Conservation (phyloP, 1,140 invertebrate species). For the Zaprionus capensis region DNA sequence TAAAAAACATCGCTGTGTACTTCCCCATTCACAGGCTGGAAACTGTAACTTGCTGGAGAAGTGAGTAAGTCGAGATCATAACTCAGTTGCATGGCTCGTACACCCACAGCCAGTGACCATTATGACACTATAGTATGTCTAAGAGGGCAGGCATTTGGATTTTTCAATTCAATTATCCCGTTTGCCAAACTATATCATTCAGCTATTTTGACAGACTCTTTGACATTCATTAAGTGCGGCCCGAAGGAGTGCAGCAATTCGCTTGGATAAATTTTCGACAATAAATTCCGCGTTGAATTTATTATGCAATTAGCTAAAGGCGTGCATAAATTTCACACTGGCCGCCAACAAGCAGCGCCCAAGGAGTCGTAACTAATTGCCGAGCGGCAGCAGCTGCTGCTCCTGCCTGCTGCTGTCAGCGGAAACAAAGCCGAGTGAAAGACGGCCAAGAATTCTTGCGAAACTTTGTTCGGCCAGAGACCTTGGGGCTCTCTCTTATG, state of each 20-base stretch:
- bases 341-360: slow-evolving; percentile 35
- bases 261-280: slow-evolving; percentile 38
- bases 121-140: slow-evolving; percentile 39
- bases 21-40: slow-evolving; percentile 19
- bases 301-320: slow-evolving; percentile 79
- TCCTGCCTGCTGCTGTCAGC: slow-evolving; percentile 42
- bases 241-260: slow-evolving; percentile 17
- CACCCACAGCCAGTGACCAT: slow-evolving; percentile 34
- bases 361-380: slow-evolving; percentile 41
- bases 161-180: slow-evolving; percentile 19
- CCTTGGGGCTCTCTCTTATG: slow-evolving; percentile 1
- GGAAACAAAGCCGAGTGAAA: slow-evolving; percentile 42
- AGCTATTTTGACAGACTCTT: slow-evolving; percentile 64
- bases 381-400: slow-evolving; percentile 17
- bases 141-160: slow-evolving; percentile 9
- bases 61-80: slow-evolving; percentile 42
- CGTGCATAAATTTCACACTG: slow-evolving; percentile 48
- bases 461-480: background rate
- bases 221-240: slow-evolving; percentile 62
- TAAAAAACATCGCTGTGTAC: slow-evolving; percentile 13
- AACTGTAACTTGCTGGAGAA: background rate
- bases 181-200: slow-evolving; percentile 38
- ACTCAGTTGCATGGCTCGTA: slow-evolving; percentile 4
- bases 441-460: slow-evolving; percentile 28
- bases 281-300: slow-evolving; percentile 73